phyloP scores from a whole-genome alignment of 2,888 invertebrate species.

The Melanostoma scalare region DNA sequence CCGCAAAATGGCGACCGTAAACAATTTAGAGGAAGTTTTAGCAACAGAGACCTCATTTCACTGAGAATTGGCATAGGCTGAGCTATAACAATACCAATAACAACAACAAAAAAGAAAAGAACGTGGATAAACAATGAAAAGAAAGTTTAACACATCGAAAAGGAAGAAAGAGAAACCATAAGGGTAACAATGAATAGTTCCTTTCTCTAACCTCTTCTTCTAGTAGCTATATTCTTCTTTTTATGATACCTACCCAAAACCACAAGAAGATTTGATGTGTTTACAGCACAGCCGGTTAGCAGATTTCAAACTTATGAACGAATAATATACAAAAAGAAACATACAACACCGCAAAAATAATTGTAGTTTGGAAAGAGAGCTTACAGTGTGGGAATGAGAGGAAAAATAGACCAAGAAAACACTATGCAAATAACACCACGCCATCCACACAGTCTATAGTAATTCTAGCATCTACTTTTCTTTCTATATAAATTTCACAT shows the following conservation, averaged over 20 bases:
- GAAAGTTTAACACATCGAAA: slow-evolving; percentile 53
- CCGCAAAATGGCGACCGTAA: slow-evolving; percentile 67
- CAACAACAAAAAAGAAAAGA: slow-evolving; percentile 13
- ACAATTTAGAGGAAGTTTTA: slow-evolving; percentile 47
- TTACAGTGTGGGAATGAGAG: slow-evolving; percentile 43
- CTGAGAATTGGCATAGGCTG: slow-evolving; percentile 44
- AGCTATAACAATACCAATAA: background rate
- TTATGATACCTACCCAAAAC: slow-evolving; percentile 2
- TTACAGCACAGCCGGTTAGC: slow-evolving; percentile 4
- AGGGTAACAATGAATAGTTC: slow-evolving; percentile 7
- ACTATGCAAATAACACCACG: slow-evolving; percentile 59
- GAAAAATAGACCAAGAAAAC: slow-evolving; percentile 69
- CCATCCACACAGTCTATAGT: slow-evolving; percentile 39
- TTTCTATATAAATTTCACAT: background rate
- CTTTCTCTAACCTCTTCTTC: slow-evolving; percentile 1
- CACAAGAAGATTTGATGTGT: slow-evolving; percentile 15
- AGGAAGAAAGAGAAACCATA: slow-evolving; percentile 55
- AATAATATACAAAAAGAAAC: background rate
- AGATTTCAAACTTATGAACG: background rate
- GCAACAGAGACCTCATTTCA: slow-evolving; percentile 36
- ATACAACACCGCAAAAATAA: slow-evolving; percentile 12
- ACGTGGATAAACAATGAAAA: slow-evolving; percentile 48
- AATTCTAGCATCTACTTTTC: background rate
- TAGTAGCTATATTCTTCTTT: background rate
- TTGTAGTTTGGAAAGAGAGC: slow-evolving; percentile 63